Base-by-base conservation (phyloP, 2,797 vertebrate genomes). In the Poecilia gillii region DNA sequence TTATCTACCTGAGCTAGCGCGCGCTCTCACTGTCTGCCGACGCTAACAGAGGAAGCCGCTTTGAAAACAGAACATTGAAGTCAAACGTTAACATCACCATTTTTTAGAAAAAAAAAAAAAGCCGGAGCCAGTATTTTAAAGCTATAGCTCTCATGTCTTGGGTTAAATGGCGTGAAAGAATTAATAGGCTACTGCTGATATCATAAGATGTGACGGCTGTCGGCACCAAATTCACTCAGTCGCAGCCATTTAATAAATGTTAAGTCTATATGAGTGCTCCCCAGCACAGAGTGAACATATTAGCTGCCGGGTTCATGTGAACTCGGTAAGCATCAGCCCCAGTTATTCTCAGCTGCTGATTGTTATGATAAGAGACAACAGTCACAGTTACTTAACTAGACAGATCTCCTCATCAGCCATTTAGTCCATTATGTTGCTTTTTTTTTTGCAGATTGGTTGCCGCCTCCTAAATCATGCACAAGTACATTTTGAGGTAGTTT, bases 181-280 rank as follows among this genome's bases (percentile, higher is more conserved):
- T 66, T 53, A 62, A 78, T 75, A 14, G 4, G 28, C 46, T 33
- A 72, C 62, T 33, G 43, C 47, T 79, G 75, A 77, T 84, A 78
- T 72, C 39, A 76, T 28, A 74, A 62, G 62, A 74, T 64, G 49
- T 79, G 84, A 73, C 81, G 78, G 76, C 76, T 78, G 73, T 84
- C 59, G 11, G 45, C 31, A 47, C 28, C 49, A 74, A 39, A 82
- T 72, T 72, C 75, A 78, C 74, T 76, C 73, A 66, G 55, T 82
- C 71, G 45, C 33, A 80, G 59, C 75, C 31, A 20, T 82, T 78
- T 78, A 55, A 81, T 74, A 81, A 70, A 73, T 77, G 62, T 16
- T 71, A 51, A 78, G 57, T 83, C 33, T 36, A 28, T 31, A 28
- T 39, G 45, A 73, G 41, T 76, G 73, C 45, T 62, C 55, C 66